Percentiles rank a stretch among this genome's conserved stretches.
phyloP scores from a whole-genome alignment of 2,888 invertebrate genomes.

The Ctena decussata region DNA sequence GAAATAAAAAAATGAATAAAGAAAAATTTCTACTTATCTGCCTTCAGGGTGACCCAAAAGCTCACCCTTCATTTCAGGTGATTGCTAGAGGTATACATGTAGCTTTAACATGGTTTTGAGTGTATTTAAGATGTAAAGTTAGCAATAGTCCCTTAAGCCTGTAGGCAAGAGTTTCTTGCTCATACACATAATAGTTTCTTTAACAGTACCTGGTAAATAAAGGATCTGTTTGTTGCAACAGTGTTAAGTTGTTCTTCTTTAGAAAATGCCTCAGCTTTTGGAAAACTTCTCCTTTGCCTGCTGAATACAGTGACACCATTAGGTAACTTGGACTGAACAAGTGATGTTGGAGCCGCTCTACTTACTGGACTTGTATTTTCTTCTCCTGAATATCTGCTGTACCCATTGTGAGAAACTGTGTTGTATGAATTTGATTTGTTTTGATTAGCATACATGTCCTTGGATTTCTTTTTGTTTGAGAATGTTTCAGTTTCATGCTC shows the following conservation, averaged over 20 bases:
- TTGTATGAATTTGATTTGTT: not conserved
- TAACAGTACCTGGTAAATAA: slow-evolving; percentile 55
- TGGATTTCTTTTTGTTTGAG: not conserved
- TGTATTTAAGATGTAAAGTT: too few species aligned
- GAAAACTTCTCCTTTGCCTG: slow-evolving; percentile 40
- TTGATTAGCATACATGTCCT: not conserved
- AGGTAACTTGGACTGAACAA: slow-evolving; percentile 29
- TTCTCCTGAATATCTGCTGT: not conserved
- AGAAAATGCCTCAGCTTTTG: slow-evolving; percentile 32
- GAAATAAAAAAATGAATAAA: too few species aligned
- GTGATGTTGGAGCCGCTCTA: not conserved
- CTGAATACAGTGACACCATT: slow-evolving; percentile 68
- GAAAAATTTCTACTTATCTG: too few species aligned
- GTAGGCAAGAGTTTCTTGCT: too few species aligned
- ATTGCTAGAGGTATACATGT: not conserved
- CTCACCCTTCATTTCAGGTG: too few species aligned
- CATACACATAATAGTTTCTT: too few species aligned
- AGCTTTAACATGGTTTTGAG: too few species aligned
- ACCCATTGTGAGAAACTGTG: too few species aligned
- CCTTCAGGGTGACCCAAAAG: too few species aligned
- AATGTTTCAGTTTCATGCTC: not conserved
- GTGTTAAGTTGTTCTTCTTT: slow-evolving; percentile 68
- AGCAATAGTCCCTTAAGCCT: too few species aligned
- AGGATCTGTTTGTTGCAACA: slow-evolving; percentile 57
- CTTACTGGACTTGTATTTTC: not conserved